These are phyloP conservation scores for Oceanites oceanicus DNA, from an alignment of 2,113 vertebrate genomes.

Conservation along the genomic window DNA sequence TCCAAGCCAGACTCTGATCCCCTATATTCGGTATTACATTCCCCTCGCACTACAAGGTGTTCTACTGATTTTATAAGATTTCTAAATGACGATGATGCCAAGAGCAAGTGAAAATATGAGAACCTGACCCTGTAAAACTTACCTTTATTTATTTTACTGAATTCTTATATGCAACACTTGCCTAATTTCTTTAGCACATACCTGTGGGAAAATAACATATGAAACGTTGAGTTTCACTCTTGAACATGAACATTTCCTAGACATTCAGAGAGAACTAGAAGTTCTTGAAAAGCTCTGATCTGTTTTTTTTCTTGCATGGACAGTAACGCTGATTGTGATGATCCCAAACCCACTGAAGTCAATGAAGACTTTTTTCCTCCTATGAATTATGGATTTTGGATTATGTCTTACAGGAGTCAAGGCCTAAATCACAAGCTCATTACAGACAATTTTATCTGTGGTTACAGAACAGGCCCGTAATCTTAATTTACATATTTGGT, in stretches of 20 bases:
- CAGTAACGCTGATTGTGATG: too few species aligned
- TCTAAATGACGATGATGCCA: fast-evolving
- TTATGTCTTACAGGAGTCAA: background rate
- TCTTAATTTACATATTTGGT: background rate
- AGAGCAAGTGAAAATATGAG: background rate
- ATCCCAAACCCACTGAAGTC: too few species aligned
- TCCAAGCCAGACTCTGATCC: background rate
- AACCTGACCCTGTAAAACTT: background rate
- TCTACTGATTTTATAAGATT: background rate
- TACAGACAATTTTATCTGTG: background rate
- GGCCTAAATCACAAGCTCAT: background rate
- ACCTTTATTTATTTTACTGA: background rate
- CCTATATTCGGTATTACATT: fast-evolving
- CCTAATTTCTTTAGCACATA: background rate
- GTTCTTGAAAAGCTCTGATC: background rate
- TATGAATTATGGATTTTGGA: background rate
- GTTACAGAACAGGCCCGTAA: background rate
- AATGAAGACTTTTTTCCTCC: background rate
- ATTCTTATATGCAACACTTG: background rate
- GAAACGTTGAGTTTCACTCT: background rate
- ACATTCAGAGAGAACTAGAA: background rate
- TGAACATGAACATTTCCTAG: background rate
- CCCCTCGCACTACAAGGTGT: background rate
- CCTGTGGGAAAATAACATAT: background rate
- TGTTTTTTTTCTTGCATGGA: background rate